Evolutionary conservation across 64 coral and sea anemone genomes (phyloP), one percentile per base, ranked within the genome.

Genomic region (Astreopora myriophthalma): DNA sequence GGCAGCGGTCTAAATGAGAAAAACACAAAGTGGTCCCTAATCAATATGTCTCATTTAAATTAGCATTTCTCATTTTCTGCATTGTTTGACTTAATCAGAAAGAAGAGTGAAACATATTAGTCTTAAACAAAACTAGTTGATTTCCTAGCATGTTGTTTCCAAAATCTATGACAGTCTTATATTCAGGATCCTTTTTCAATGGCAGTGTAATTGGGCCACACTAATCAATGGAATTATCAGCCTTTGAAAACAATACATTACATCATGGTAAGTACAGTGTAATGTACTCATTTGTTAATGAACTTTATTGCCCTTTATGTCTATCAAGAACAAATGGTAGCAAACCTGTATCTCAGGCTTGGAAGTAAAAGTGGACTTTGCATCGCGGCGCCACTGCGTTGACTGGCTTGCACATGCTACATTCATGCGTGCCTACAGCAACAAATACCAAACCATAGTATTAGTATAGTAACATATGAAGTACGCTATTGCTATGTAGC

Each of bases 261-360:
- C 6, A n/a, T 7, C 10, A 10, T 42, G 39, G 39, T 42, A 10
- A 42, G 6, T 42, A 42, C 39, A 42, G 6, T 7, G 39, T 7
- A 42, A 7, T 42, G 39, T 5, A 7, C 6, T 42, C 6, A 7
- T 10, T 1, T 42, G 39, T 42, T 42, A 7, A 42, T 7, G 39
- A 42, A 7, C 6, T 42, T 7, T 42, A 7, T 42, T 42, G 6
- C 10, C 39, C 10, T 42, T 42, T 42, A 6, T 42, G 6, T 42
- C 10, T 42, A 42, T 42, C 10, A 42, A 42, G 10, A 42, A 42
- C 10, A 7, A 7, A 74, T 37, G 19, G 2, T 8, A 1, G 2
- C 71, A 74, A 74, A 62, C 40, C 40, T 83, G 40, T 19, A 83
- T 58, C n/a, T 83, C 79, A 14, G 30, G 51, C 28, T 62, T 77